These are phyloP conservation scores for Diachasma alloeum DNA, from an alignment of 1,140 invertebrate species.

Conservation along the genomic window DNA sequence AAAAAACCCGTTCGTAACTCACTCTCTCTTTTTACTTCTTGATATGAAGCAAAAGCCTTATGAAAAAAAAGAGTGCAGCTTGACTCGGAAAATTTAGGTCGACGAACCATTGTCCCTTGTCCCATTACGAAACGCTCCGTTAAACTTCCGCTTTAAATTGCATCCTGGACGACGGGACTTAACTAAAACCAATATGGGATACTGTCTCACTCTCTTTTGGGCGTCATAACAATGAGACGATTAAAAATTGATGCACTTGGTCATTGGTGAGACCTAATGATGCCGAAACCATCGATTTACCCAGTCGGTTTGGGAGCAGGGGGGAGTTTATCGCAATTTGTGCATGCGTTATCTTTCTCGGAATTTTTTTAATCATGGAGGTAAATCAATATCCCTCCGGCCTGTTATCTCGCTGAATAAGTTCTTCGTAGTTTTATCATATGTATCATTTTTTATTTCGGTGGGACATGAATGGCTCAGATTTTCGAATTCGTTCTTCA, in stretches of 20 bases:
- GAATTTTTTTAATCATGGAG: background rate
- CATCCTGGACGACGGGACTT: slow-evolving; percentile 16
- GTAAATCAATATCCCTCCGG: background rate
- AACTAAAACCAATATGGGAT: background rate
- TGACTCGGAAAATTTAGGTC: slow-evolving; percentile 19
- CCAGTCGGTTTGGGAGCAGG: background rate
- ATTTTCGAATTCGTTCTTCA: too few relatives aligned
- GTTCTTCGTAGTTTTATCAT: too few relatives aligned
- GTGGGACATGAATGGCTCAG: background rate
- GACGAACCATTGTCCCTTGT: slow-evolving; percentile 14
- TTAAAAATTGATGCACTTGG: slow-evolving; percentile 8
- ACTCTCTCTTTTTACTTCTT: background rate
- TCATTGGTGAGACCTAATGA: slow-evolving; percentile 1
- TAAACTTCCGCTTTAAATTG: slow-evolving; percentile 23
- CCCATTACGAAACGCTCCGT: slow-evolving; percentile 23
- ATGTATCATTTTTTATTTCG: background rate
- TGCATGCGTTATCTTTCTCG: background rate
- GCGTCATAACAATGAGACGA: slow-evolving; percentile 3
- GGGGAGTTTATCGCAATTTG: background rate
- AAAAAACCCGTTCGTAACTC: background rate
- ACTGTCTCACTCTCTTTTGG: background rate
- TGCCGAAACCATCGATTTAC: slow-evolving; percentile 5
- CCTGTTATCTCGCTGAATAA: background rate
- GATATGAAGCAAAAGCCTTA: background rate
- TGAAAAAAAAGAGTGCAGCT: background rate